Evolutionary conservation across 1,140 invertebrate genomes (phyloP).

Genomic region (Drosophila sucinea): DNA sequence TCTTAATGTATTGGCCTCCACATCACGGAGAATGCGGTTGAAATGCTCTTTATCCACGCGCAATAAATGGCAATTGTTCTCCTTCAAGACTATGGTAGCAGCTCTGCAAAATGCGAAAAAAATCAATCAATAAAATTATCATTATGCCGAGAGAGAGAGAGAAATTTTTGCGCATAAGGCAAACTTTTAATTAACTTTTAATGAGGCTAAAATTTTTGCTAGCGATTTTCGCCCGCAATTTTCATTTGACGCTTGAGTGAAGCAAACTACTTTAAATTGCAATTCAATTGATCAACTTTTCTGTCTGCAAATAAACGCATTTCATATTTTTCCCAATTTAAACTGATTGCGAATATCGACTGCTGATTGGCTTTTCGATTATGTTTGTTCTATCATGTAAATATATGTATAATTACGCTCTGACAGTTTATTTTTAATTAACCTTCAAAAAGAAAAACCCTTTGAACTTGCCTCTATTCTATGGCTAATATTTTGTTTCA

Average conservation of each 20-base stretch:
- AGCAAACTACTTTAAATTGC: slow-evolving; percentile 3
- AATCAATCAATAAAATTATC: neutral
- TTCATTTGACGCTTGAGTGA: neutral
- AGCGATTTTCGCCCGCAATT: neutral
- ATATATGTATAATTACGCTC: neutral
- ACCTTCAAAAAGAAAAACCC: neutral
- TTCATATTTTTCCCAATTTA: neutral
- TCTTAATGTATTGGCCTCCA: slow-evolving; percentile 94
- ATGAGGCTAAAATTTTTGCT: neutral
- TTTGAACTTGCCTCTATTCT: slow-evolving; percentile 1
- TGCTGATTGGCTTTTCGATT: neutral
- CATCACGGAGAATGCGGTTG: slow-evolving; percentile 92
- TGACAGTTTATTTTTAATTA: neutral
- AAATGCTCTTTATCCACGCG: slow-evolving; percentile 95
- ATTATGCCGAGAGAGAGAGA: neutral
- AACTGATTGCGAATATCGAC: neutral
- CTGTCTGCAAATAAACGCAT: neutral
- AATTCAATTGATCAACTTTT: neutral
- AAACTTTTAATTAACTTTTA: slow-evolving; percentile 17
- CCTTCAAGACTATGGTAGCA: slow-evolving; percentile 92
- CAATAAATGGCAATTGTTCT: slow-evolving; percentile 93
- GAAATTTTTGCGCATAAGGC: neutral
- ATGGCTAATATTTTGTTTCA: slow-evolving; percentile 63
- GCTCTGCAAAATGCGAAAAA: slow-evolving; percentile 85
- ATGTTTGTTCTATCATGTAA: neutral